Evolutionary conservation across 2,797 vertebrate genomes (phyloP).

Genomic region (Smutsia gigantea): DNA sequence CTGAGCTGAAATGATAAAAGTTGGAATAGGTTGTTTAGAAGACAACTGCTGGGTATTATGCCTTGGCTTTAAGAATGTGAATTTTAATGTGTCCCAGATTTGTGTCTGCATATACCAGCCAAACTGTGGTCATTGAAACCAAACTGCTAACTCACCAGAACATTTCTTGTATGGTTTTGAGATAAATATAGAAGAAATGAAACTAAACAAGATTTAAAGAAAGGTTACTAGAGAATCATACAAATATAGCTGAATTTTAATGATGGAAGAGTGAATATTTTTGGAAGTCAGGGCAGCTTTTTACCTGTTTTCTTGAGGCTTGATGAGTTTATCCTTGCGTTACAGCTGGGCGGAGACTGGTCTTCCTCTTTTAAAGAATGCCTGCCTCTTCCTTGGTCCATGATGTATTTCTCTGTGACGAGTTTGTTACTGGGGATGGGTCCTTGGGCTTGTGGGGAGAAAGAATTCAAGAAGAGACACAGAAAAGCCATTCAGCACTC

Average conservation of each 20-base stretch:
- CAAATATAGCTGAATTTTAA: not conserved
- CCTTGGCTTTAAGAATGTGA: not conserved
- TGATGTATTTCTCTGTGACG: not conserved
- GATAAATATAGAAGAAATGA: slow-evolving; percentile 18
- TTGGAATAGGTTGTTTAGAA: not conserved
- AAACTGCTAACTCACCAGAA: not conserved
- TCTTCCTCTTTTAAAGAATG: not conserved
- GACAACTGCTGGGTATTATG: not conserved
- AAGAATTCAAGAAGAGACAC: too few species aligned
- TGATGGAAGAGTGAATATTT: not conserved
- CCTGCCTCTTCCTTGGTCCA: not conserved
- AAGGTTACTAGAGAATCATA: not conserved
- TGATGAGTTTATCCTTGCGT: not conserved
- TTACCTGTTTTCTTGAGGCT: not conserved
- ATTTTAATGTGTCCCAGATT: not conserved
- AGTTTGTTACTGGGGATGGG: not conserved
- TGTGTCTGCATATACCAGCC: not conserved
- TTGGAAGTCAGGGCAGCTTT: not conserved
- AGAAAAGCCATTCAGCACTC: too few species aligned
- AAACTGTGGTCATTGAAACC: not conserved
- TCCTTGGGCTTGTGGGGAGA: too few species aligned
- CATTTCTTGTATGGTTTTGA: not conserved
- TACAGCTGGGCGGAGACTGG: not conserved
- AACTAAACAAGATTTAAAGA: not conserved
- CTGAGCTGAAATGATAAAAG: not conserved